A percentile compares a stretch with the other conserved stretches of the same genome.
These are phyloP conservation scores for Ictidomys tridecemlineatus DNA, from an alignment of 2,113 vertebrate genomes.

Conservation along the genomic window DNA sequence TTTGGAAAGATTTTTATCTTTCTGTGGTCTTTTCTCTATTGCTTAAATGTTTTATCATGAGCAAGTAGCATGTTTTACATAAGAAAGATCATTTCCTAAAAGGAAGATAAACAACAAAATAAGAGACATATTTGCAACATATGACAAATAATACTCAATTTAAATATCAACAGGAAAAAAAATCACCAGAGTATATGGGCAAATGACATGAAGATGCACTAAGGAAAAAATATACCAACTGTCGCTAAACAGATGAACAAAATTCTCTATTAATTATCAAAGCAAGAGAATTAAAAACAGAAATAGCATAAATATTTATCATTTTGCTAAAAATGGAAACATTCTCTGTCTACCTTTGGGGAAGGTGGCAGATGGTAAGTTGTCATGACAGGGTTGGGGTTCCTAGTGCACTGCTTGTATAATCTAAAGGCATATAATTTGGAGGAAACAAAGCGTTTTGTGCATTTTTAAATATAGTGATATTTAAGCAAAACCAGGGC, in stretches of 20 bases:
- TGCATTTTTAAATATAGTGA: conserved; percentile 7
- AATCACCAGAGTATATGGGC: not conserved
- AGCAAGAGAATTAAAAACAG: not conserved
- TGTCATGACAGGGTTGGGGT: not conserved
- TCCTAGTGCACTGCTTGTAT: not conserved
- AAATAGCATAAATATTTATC: conserved; percentile 25
- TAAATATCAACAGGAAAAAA: not conserved
- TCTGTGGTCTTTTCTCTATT: not conserved
- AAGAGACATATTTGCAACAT: not conserved
- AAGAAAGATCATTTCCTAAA: not conserved
- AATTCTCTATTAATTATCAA: not conserved
- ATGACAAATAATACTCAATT: not conserved
- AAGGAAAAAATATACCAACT: not conserved
- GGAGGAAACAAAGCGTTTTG: not conserved
- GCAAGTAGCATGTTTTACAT: not conserved
- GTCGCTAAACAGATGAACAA: not conserved
- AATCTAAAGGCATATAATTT: not conserved
- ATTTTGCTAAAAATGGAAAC: not conserved
- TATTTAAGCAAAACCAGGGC: conserved; percentile 29
- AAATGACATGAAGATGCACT: not conserved
- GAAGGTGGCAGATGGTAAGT: not conserved
- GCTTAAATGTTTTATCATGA: not conserved
- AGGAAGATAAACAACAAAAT: conserved; percentile 8
- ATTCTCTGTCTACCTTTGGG: not conserved
- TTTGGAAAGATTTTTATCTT: not conserved